Base-by-base conservation (phyloP, 2,888 invertebrate species). In the Mesorhabditis spiculigera region DNA sequence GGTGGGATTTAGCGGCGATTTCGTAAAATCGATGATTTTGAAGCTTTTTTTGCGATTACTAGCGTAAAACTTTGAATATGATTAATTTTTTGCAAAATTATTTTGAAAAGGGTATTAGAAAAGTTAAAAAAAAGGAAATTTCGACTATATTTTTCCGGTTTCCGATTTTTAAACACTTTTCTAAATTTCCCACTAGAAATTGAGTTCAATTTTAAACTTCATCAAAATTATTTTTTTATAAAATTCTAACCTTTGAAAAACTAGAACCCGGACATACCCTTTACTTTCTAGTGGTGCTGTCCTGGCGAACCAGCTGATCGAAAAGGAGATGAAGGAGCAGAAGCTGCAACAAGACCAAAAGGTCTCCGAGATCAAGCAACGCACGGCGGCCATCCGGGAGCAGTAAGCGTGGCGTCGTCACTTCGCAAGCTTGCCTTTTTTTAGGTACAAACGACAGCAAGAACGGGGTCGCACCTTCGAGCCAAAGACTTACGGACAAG, bases 341-440 rank as follows among this genome's bases (percentile, higher is more conserved):
- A 92, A 93, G 73, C 92, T 92, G 70, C 91, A 92, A 69, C 97
- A 98, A 86, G 90, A 90, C 45, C 91, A 91, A 77, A 92, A 95
- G 73, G 89, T 98, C 78, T 91, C 93, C 81, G 94, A 95, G 86
- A 94, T 98, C 71, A 93, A 94, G 87, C 90, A 91, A 70, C 95
- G 97, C 87, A 97, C 97, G 93, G 95, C 95, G 85, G 90, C 92
- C 79, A 96, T 98, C 69, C 73, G 86, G 5, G 79, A 81, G 43
- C 75, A 81, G 70, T 82, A 74, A 50, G 71, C 43, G 45, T 28
- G 28, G 28, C 28, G 28, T 28, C 3, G 28, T 28, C 28, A 3
- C 28, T 28, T 28, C 16, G 28, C 43, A 5, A 63, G 44, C 5
- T 5, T 4, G 5, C 41, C 28, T 1, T 5, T 69, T n/a, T 76